phyloP scores from a whole-genome alignment of 1,140 invertebrate species.

The Zaprionus davidi region DNA sequence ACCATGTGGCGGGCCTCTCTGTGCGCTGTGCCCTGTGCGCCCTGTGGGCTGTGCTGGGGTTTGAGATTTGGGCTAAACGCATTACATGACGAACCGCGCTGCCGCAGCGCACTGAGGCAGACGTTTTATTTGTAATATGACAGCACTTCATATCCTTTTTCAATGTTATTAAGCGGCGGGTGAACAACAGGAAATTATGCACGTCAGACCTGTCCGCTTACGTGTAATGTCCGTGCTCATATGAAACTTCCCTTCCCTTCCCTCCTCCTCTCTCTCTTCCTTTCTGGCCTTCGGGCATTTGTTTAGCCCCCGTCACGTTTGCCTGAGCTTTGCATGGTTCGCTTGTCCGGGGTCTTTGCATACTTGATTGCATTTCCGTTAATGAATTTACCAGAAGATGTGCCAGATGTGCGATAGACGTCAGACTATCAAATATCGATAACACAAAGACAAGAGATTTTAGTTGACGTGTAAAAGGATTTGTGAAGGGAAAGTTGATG shows the following conservation, averaged over 20 bases:
- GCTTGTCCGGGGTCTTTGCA: slow-evolving; percentile 46
- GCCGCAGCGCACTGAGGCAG: slow-evolving; percentile 51
- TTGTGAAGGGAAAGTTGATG: neutral
- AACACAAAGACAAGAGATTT: neutral
- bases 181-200: slow-evolving; percentile 74
- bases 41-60: slow-evolving; percentile 15
- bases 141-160: slow-evolving; percentile 74
- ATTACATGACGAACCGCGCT: slow-evolving; percentile 40
- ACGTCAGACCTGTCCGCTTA: slow-evolving; percentile 74
- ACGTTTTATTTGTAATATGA: slow-evolving; percentile 77
- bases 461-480: neutral
- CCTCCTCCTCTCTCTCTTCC: neutral
- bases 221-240: slow-evolving; percentile 50
- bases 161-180: slow-evolving; percentile 54
- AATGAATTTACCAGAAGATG: slow-evolving; percentile 54
- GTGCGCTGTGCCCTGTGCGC: neutral
- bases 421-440: slow-evolving; percentile 7
- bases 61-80: slow-evolving; percentile 61
- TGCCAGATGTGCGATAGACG: slow-evolving; percentile 44
- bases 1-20: neutral
- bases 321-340: slow-evolving; percentile 36
- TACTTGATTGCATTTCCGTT: slow-evolving; percentile 62
- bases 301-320: slow-evolving; percentile 32
- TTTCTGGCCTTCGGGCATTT: slow-evolving; percentile 31
- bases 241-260: neutral